phyloP scores from a whole-genome alignment of 2,888 invertebrate species.

The Dorcus parallelipipedus region DNA sequence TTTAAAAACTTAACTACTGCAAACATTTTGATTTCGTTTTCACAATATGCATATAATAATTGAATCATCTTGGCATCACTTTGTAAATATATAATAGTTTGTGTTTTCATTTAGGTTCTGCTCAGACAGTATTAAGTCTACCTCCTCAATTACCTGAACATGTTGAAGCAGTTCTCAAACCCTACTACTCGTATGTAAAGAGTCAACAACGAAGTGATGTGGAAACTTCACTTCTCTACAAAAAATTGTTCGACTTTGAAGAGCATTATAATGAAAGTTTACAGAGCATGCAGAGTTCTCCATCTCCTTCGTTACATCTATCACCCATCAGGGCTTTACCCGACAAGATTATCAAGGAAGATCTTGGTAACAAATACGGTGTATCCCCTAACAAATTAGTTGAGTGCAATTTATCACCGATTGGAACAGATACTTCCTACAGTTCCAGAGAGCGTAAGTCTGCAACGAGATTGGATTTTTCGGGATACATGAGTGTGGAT shows the following conservation, averaged over 20 bases:
- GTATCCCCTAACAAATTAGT: slow-evolving; percentile 14
- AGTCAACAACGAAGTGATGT: slow-evolving; percentile 33
- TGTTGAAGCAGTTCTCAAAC: slow-evolving; percentile 59
- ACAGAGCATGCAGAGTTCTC: slow-evolving; percentile 14
- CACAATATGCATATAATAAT: no score
- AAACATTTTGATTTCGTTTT: no score
- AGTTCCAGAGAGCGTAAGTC: slow-evolving; percentile 45
- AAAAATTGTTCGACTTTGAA: slow-evolving; percentile 41
- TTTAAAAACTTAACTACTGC: no score
- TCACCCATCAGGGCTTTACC: slow-evolving; percentile 36
- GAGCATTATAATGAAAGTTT: slow-evolving; percentile 18
- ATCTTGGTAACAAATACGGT: slow-evolving; percentile 7
- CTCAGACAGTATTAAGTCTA: slow-evolving; percentile 64
- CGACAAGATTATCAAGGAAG: slow-evolving; percentile 5
- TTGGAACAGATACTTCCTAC: slow-evolving; percentile 18
- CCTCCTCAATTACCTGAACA: slow-evolving; percentile 61
- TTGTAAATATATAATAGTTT: no score
- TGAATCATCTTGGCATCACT: no score
- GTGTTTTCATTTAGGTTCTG: slow-evolving; percentile 51
- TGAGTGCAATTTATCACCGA: slow-evolving; percentile 29
- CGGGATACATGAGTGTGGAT: slow-evolving; percentile 56
- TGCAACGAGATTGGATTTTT: slow-evolving; percentile 54
- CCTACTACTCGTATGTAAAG: slow-evolving; percentile 59
- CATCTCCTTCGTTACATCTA: slow-evolving; percentile 24
- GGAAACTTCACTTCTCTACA: slow-evolving; percentile 34